These are phyloP conservation scores for Sarcophaga peregrina DNA, from an alignment of 1,140 invertebrate species.

Conservation along the genomic window DNA sequence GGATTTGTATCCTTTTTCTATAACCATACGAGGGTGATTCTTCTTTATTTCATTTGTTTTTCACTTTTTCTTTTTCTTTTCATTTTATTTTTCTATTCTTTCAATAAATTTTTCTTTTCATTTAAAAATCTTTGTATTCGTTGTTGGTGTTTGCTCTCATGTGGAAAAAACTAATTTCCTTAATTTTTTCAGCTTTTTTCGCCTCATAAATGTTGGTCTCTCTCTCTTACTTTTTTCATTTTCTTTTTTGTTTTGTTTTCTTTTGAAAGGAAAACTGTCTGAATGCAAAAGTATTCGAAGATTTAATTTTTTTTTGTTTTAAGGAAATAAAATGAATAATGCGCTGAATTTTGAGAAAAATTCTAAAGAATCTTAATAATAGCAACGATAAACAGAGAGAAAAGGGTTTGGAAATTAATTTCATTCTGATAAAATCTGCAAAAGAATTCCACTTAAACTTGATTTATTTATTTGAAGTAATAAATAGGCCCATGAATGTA, in stretches of 20 bases:
- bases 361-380: no score
- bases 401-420: no score
- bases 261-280: no score
- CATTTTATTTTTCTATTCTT: constrained; percentile 20
- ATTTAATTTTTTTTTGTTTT: no score
- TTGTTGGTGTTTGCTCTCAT: constrained; percentile 13
- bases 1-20: background rate
- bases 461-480: no score
- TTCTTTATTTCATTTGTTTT: background rate
- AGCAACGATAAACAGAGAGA: no score
- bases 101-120: constrained; percentile 33
- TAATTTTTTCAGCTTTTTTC: constrained; percentile 15
- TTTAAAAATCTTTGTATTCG: background rate
- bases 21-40: background rate
- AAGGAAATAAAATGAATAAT: no score
- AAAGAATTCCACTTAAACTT: no score
- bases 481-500: no score
- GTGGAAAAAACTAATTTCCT: constrained; percentile 38
- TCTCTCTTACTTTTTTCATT: background rate
- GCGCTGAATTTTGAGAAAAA: no score
- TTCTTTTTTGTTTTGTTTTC: background rate
- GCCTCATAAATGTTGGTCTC: background rate
- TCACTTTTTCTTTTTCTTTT: background rate
- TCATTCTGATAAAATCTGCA: no score
- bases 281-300: no score